These are phyloP conservation scores for Tachina grossa DNA, from an alignment of 2,888 invertebrate genomes.

Conservation along the genomic window DNA sequence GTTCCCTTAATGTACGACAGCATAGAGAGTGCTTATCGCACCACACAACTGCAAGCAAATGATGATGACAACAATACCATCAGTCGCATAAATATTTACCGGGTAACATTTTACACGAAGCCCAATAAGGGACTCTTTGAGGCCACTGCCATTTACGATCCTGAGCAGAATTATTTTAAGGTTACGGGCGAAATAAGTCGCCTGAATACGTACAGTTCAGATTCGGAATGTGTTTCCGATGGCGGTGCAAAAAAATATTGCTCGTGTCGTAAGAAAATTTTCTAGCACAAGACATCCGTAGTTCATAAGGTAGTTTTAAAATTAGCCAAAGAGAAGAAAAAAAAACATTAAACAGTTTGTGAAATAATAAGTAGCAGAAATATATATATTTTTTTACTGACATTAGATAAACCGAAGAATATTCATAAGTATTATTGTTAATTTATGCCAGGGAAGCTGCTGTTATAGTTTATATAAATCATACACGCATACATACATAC, in stretches of 20 bases:
- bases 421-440: neutral
- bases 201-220: constrained; percentile 84
- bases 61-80: constrained; percentile 55
- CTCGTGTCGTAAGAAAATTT: constrained; percentile 81
- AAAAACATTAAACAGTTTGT: constrained; percentile 26
- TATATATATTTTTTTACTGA: constrained; percentile 42
- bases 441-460: no score
- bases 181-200: constrained; percentile 86
- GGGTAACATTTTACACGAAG: constrained; percentile 87
- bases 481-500: no score
- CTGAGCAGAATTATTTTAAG: constrained; percentile 80
- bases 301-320: constrained; percentile 50
- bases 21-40: constrained; percentile 84
- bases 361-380: constrained; percentile 1
- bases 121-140: constrained; percentile 89
- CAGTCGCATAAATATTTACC: constrained; percentile 83
- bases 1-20: constrained; percentile 84
- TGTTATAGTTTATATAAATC: no score
- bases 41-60: constrained; percentile 69
- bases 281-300: constrained; percentile 65
- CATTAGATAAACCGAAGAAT: neutral
- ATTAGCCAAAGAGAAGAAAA: constrained; percentile 12
- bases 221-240: constrained; percentile 84
- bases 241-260: constrained; percentile 85
- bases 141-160: constrained; percentile 85